A percentile compares a stretch with the other conserved stretches of the same genome.
phyloP scores from a whole-genome alignment of 2,888 invertebrate genomes.

The Globia sparganii region DNA sequence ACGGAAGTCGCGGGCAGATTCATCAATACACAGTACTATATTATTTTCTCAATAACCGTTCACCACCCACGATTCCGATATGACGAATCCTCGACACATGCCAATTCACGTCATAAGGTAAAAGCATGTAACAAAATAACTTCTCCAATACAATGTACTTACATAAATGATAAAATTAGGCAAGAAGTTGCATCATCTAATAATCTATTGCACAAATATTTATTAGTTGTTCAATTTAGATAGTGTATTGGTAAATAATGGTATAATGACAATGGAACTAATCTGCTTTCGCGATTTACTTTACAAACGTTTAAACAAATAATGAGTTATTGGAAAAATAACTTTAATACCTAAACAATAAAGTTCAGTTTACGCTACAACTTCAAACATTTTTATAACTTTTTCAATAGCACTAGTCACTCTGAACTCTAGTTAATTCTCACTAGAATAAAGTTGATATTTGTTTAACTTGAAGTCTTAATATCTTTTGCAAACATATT shows the following conservation, averaged over 20 bases:
- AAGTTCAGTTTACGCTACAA: too few relatives aligned
- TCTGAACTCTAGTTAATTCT: too few relatives aligned
- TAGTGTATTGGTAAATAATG: conserved; percentile 39
- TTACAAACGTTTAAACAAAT: too few relatives aligned
- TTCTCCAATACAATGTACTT: conserved; percentile 37
- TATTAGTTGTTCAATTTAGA: conserved; percentile 26
- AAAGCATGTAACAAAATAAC: conserved; percentile 30
- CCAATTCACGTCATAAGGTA: conserved; percentile 36
- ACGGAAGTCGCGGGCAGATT: background rate
- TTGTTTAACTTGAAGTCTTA: too few relatives aligned
- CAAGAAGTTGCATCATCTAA: conserved; percentile 20
- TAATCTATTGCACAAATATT: conserved; percentile 29
- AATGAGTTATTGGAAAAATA: too few relatives aligned
- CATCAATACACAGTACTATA: background rate
- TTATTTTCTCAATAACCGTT: conserved; percentile 2
- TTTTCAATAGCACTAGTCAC: too few relatives aligned
- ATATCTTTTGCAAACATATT: background rate
- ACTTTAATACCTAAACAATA: too few relatives aligned
- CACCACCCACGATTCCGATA: background rate
- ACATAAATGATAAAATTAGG: conserved; percentile 31
- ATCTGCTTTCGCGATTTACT: background rate
- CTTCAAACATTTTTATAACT: too few relatives aligned
- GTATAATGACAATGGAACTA: background rate
- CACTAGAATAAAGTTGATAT: too few relatives aligned
- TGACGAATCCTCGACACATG: conserved; percentile 29